These are phyloP conservation scores for Serrognathus titanus DNA, from an alignment of 2,888 invertebrate genomes.

Conservation along the genomic window DNA sequence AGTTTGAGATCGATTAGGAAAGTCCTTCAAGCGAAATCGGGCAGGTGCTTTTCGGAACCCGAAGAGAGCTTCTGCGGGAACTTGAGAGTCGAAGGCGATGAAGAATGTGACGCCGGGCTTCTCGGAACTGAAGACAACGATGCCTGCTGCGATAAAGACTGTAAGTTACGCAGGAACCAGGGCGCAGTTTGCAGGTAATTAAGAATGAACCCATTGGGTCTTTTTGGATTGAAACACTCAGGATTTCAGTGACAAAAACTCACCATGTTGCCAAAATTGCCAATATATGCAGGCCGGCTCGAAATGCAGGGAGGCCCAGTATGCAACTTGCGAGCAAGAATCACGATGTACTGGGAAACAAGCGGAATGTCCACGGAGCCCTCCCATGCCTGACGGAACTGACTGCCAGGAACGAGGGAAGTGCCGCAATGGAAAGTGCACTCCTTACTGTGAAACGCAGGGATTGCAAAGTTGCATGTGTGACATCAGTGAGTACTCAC, in stretches of 20 bases:
- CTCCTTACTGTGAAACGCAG: constrained; percentile 93
- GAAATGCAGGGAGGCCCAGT: constrained; percentile 87
- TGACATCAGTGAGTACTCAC: constrained; percentile 69
- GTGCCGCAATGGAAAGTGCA: constrained; percentile 86
- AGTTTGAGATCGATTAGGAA: constrained; percentile 89
- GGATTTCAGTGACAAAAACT: constrained; percentile 87
- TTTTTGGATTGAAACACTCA: background rate
- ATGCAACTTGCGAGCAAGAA: constrained; percentile 89
- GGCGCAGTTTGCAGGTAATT: constrained; percentile 83
- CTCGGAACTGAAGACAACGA: constrained; percentile 91
- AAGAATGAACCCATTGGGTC: too few relatives aligned
- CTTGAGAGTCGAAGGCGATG: constrained; percentile 89
- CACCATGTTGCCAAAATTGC: constrained; percentile 91
- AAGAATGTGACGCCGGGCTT: constrained; percentile 94
- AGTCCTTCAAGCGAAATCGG: constrained; percentile 88
- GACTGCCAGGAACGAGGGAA: constrained; percentile 89
- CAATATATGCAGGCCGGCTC: constrained; percentile 78
- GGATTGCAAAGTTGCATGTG: constrained; percentile 95
- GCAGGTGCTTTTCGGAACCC: constrained; percentile 87
- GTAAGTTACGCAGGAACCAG: constrained; percentile 75
- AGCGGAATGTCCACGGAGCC: constrained; percentile 81
- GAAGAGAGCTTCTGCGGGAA: constrained; percentile 97
- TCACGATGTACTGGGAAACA: constrained; percentile 81
- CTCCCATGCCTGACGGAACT: constrained; percentile 81
- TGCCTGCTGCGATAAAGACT: constrained; percentile 90